Base-by-base conservation (phyloP, 2,888 invertebrate species). In the Dioctria rufipes region DNA sequence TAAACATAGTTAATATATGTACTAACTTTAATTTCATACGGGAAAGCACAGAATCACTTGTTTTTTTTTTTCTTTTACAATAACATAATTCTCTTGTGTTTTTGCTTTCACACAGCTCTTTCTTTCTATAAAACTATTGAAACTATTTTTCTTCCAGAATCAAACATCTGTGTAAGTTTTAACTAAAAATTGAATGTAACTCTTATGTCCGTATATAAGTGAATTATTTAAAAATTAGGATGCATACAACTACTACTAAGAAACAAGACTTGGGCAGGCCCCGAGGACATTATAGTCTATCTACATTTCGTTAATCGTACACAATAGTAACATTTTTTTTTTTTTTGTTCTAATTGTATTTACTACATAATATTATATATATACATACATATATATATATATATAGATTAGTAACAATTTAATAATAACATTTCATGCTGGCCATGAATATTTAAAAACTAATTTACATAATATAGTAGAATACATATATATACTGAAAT, bases 251-350 rank as follows among this genome's bases (percentile, higher is more conserved):
- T 71, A 71, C 71, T 71, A 71, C 54, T 60, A 69, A 69, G 39
- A 82, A 83, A 81, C 75, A 79, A 81, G 83, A 83, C 82, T 82
- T 85, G 84, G 84, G 85, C 85, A 80, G 85, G 84, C 82, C 82
- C 85, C 83, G 82, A 82, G 83, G 37, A 82, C 66, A 80, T 49
- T 13, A 66, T 60, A 69, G 39, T 54, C 54, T 71, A 6, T 46
- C 46, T 6, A 46, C 46, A 46, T 46, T 46, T 46, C 8, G 46
- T 5, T 6, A 46, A 46, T 46, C 46, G 8, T 46, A 46, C 46
- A 46, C 46, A 46, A 25, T 25, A 25, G 25, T 25, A 25, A 25
- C 0, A 46, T 46, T 46, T 46, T 46, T 2, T 46, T 8, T 46
- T 6, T 2, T 46, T 8, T 46, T 6, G 46, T 46, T 46, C 46